Base-by-base conservation (phyloP, 2,888 invertebrate species). In the Drosophila rellima region DNA sequence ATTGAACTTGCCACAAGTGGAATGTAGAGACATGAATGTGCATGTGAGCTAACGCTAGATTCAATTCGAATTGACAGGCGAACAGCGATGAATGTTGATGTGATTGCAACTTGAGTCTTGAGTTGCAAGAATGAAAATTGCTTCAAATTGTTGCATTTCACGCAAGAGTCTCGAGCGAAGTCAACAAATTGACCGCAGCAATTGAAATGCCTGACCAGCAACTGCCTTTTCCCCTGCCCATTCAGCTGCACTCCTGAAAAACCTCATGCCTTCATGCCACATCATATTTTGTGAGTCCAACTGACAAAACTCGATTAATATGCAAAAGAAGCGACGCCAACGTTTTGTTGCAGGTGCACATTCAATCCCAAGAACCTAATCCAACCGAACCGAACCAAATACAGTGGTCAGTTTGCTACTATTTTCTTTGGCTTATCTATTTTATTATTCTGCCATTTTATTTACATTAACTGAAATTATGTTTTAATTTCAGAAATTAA, bases 121-220 rank as follows among this genome's bases (percentile, higher is more conserved):
- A 35, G 74, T 71, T 62, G 66, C 65, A 52, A 64, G 74, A 37
- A 17, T 37, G 26, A 47, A 72, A 83, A 80, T 87, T 84, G 77
- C 70, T 78, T 55, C 78, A 83, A 83, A 87, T 83, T 87, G 83
- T 80, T 74, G 87, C 84, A 80, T 84, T 83, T 83, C 84, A 83
- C 84, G 87, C 87, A 85, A 86, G 56, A 54, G 29, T 26, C 60
- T 42, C 13, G 7, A 7, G 18, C 15, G 26, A n/a, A 10, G 26
- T 11, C 40, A 37, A 42, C 40, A 31, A 54, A 59, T 62, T 55
- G 62, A 67, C 56, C 61, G 45, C 54, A 50, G 67, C 84, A 87
- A 84, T 83, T 78, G 84, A 86, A 86, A 83, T 82, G 74, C 86
- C 79, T 67, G 60, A 57, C 63, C 51, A 67, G 56, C 26, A 15